Evolutionary conservation across 1,140 invertebrate species (phyloP).

Genomic region (Melanaphis sacchari): DNA sequence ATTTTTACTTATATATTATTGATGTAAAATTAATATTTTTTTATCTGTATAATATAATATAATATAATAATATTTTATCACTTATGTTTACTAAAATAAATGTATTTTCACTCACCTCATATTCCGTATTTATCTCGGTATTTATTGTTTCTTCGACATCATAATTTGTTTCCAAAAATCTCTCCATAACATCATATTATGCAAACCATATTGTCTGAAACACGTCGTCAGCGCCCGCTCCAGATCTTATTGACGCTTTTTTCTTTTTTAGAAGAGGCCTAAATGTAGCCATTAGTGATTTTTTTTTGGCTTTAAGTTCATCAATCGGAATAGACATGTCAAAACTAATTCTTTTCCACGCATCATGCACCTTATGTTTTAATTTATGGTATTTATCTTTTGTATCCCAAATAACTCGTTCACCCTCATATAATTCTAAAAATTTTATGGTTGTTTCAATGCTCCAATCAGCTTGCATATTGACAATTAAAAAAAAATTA

Average conservation of each 20-base stretch:
- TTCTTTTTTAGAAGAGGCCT: background rate
- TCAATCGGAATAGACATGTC: background rate
- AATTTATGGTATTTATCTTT: background rate
- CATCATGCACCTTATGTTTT: background rate
- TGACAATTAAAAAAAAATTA: background rate
- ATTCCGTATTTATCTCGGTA: too few relatives aligned
- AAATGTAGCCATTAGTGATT: conserved; percentile 23
- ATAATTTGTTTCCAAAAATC: too few relatives aligned
- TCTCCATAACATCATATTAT: too few relatives aligned
- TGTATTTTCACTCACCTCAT: too few relatives aligned
- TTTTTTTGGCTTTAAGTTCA: background rate
- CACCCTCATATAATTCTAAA: background rate
- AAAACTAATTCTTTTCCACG: conserved; percentile 8
- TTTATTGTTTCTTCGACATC: too few relatives aligned
- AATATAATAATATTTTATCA: background rate
- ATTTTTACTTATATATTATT: background rate
- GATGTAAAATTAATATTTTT: background rate
- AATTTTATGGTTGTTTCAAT: background rate
- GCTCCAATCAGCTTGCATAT: conserved; percentile 2
- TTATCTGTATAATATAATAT: background rate
- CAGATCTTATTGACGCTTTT: background rate
- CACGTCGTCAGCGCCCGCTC: too few relatives aligned
- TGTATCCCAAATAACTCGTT: background rate
- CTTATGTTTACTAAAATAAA: background rate
- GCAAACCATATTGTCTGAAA: too few relatives aligned